phyloP scores from a whole-genome alignment of 2,888 invertebrate genomes.

The Cryptocephalus primarius region DNA sequence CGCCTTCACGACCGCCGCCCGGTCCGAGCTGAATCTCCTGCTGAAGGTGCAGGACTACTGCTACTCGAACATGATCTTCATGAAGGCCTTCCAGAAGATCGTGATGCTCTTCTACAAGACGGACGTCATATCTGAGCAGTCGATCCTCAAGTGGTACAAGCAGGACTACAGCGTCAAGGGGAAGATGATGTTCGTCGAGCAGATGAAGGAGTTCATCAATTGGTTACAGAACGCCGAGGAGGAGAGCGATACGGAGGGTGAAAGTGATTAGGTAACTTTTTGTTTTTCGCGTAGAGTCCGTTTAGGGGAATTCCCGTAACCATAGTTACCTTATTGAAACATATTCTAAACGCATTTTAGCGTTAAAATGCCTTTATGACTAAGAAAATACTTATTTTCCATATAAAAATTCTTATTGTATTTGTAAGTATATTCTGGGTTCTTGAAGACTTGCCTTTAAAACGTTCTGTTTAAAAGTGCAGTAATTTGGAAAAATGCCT shows the following conservation, averaged over 20 bases:
- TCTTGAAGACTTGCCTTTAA: too few relatives aligned
- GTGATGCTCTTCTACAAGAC: conserved; percentile 93
- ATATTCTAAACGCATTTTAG: too few relatives aligned
- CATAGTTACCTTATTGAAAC: too few relatives aligned
- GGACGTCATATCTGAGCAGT: conserved; percentile 90
- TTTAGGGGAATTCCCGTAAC: not conserved
- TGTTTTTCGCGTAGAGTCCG: conserved; percentile 1
- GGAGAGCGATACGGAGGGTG: conserved; percentile 50
- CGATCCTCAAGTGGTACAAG: conserved; percentile 93
- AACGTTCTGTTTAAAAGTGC: too few relatives aligned
- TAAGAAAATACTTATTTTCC: not conserved
- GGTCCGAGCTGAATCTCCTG: conserved; percentile 79
- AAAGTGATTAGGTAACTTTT: conserved; percentile 31
- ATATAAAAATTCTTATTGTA: not conserved
- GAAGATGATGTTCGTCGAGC: conserved; percentile 94
- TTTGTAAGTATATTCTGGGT: too few relatives aligned
- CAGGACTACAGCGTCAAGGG: conserved; percentile 89
- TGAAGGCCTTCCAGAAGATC: conserved; percentile 97
- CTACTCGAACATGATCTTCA: conserved; percentile 98
- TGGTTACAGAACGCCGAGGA: conserved; percentile 97
- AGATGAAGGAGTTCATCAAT: conserved; percentile 96
- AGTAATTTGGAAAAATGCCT: too few relatives aligned
- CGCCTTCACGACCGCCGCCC: conserved; percentile 75
- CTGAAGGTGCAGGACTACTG: conserved; percentile 94
- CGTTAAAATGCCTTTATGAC: not conserved